phyloP scores from a whole-genome alignment of 2,888 invertebrate genomes.

The Sepiola atlantica region DNA sequence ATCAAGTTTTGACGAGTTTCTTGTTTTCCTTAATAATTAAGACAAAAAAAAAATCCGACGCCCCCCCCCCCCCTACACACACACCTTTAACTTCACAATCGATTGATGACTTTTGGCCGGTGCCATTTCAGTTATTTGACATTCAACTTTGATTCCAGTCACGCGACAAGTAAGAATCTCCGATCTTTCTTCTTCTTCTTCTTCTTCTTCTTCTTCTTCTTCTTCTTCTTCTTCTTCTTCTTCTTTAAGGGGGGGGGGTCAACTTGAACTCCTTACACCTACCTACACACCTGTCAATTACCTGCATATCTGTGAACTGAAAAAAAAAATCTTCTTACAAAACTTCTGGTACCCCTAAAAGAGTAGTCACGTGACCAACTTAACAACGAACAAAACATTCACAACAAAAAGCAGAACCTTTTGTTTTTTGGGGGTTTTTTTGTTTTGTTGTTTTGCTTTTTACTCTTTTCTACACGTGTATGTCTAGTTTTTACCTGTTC shows the following conservation, averaged over 20 bases:
- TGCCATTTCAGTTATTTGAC: background rate
- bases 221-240: background rate
- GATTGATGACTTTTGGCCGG: background rate
- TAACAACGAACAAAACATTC: background rate
- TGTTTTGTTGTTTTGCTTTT: no score
- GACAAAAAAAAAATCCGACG: background rate
- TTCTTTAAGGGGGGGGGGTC: no score
- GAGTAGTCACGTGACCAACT: background rate
- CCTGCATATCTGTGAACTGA: background rate
- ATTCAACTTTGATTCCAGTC: background rate
- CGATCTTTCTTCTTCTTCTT: background rate
- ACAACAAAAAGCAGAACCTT: no score
- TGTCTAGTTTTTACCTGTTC: background rate
- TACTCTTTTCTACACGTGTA: background rate
- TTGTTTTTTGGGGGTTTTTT: no score
- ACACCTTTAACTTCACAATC: background rate
- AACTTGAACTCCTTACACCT: background rate
- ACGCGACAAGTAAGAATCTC: conserved; percentile 32
- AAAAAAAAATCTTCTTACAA: background rate
- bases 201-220: background rate
- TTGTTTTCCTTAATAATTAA: background rate
- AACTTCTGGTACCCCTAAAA: background rate
- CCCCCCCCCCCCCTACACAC: background rate
- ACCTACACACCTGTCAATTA: background rate
- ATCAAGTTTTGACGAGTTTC: no score